phyloP scores from a whole-genome alignment of 2,113 vertebrate genomes.

The Tor tambroides region DNA sequence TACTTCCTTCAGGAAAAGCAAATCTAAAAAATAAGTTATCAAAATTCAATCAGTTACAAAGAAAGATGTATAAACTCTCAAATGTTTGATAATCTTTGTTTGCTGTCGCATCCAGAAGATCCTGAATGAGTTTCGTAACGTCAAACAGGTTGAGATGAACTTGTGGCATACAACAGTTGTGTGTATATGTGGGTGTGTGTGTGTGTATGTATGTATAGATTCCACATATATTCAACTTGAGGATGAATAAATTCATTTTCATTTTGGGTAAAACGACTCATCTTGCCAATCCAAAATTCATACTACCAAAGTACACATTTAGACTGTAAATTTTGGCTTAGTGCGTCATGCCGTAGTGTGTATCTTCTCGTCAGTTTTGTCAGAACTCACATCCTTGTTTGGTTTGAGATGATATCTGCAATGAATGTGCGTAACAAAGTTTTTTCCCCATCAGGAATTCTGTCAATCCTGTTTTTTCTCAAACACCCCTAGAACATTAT shows the following conservation, averaged over 20 bases:
- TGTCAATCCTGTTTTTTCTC: conserved; percentile 3
- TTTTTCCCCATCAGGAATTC: not conserved
- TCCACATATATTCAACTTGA: too few species aligned
- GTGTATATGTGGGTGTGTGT: too few species aligned
- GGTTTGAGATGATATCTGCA: not conserved
- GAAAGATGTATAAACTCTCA: not conserved
- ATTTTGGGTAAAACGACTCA: not conserved
- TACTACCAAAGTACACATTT: not conserved
- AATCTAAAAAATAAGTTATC: not conserved
- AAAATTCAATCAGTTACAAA: not conserved
- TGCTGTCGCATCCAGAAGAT: not conserved
- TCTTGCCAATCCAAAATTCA: not conserved
- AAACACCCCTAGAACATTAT: conserved; percentile 23
- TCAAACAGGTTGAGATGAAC: not conserved
- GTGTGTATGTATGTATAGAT: too few species aligned
- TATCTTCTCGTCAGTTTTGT: not conserved
- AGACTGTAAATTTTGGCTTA: not conserved
- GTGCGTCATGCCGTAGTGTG: not conserved
- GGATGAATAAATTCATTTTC: not conserved
- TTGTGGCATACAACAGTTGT: not conserved
- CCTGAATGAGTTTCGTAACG: not conserved
- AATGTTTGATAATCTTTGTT: not conserved
- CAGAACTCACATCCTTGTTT: conserved; percentile 31
- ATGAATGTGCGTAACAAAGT: not conserved
- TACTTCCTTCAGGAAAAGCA: not conserved